These are phyloP conservation scores for Alexandromys fortis DNA, from an alignment of 2,113 vertebrate genomes.

Conservation along the genomic window DNA sequence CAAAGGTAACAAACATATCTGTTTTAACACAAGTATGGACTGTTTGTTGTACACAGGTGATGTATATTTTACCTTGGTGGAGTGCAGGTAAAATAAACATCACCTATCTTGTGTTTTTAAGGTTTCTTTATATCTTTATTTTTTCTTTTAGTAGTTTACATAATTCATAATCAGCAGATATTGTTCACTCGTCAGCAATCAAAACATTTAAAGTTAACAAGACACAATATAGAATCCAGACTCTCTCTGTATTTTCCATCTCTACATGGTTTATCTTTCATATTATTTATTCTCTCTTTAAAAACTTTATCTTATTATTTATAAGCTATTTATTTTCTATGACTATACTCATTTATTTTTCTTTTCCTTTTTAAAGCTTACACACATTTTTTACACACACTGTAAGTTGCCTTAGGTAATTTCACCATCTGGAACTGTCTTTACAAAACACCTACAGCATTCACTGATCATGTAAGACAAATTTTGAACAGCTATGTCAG, in stretches of 20 bases:
- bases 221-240: background rate
- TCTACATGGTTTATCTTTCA: background rate
- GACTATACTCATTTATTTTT: background rate
- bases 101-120: background rate
- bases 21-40: no score
- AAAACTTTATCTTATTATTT: background rate
- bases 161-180: background rate
- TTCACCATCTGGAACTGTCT: background rate
- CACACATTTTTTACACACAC: background rate
- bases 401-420: background rate
- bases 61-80: no score
- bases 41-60: background rate
- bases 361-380: background rate
- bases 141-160: background rate
- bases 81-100: background rate
- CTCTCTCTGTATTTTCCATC: background rate
- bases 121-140: background rate
- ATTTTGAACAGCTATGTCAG: background rate
- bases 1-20: background rate
- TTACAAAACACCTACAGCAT: background rate
- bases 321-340: background rate
- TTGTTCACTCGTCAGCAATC: background rate
- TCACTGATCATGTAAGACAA: background rate
- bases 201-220: background rate
- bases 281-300: background rate